Conservation (phyloP, 2,888 invertebrate species). For the Eupithecia subfuscata region DNA sequence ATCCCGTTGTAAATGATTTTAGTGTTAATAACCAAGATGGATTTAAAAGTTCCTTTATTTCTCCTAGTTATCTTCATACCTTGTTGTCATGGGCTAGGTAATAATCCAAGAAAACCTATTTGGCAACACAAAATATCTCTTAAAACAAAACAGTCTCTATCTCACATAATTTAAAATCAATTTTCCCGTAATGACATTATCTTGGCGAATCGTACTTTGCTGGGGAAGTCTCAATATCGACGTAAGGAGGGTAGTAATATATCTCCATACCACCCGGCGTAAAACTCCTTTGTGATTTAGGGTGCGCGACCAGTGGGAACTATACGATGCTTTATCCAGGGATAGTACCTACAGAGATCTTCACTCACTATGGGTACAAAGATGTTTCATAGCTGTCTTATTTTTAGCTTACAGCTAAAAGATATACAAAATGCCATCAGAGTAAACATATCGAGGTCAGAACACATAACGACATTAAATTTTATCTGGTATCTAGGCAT, state of each 20-base stretch:
- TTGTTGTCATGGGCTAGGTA: not conserved
- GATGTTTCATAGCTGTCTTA: no score
- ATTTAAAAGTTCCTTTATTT: no score
- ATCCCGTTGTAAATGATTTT: no score
- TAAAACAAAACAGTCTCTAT: slow-evolving; percentile 14
- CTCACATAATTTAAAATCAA: slow-evolving; percentile 35
- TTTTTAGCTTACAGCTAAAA: no score
- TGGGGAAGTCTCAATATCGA: slow-evolving; percentile 68
- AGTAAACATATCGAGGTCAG: no score
- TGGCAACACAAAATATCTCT: not conserved
- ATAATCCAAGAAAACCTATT: not conserved
- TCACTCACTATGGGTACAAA: no score
- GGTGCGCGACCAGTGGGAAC: slow-evolving; percentile 43
- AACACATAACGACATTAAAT: no score
- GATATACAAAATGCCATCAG: no score
- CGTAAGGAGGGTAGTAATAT: slow-evolving; percentile 63
- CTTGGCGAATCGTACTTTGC: slow-evolving; percentile 55
- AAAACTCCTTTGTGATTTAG: slow-evolving; percentile 51
- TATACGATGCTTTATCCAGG: slow-evolving; percentile 24
- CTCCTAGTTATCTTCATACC: no score
- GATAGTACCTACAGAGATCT: not conserved
- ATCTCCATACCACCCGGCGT: slow-evolving; percentile 58
- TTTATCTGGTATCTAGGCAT: no score
- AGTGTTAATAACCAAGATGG: no score
- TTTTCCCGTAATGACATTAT: slow-evolving; percentile 35